Evolutionary conservation across 1,140 invertebrate species (phyloP).

Genomic region (Potamilus streckersoni): DNA sequence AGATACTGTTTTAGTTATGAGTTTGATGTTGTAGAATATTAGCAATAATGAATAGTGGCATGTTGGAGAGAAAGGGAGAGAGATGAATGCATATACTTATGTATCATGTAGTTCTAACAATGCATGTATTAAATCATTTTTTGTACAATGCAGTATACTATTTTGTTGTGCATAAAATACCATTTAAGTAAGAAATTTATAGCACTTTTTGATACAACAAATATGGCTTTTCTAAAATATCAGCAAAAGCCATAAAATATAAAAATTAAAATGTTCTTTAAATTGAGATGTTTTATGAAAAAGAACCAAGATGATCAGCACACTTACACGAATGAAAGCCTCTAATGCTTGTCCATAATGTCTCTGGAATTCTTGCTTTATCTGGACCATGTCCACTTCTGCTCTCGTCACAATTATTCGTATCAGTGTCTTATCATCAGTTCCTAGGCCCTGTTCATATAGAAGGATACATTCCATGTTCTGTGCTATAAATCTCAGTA

Average conservation of each 20-base stretch:
- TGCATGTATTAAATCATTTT: too few species aligned
- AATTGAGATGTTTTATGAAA: slow-evolving; percentile 2
- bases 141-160: too few species aligned
- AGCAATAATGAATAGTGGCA: too few species aligned
- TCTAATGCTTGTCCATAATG: slow-evolving; percentile 58
- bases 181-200: background rate
- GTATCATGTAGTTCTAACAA: too few species aligned
- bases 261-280: background rate
- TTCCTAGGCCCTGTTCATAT: slow-evolving; percentile 58
- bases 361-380: slow-evolving; percentile 70
- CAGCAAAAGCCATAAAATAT: background rate
- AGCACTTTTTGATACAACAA: background rate
- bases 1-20: too few species aligned
- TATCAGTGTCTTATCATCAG: slow-evolving; percentile 68
- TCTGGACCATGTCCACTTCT: slow-evolving; percentile 72
- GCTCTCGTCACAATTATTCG: slow-evolving; percentile 67
- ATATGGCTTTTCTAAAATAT: background rate
- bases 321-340: slow-evolving; percentile 60
- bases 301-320: background rate
- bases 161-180: background rate
- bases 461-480: too few species aligned
- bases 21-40: too few species aligned
- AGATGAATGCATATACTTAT: too few species aligned
- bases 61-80: too few species aligned
- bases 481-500: too few species aligned